Evolutionary conservation across 2,888 invertebrate species (phyloP).

Genomic region (Thalpophila matura): DNA sequence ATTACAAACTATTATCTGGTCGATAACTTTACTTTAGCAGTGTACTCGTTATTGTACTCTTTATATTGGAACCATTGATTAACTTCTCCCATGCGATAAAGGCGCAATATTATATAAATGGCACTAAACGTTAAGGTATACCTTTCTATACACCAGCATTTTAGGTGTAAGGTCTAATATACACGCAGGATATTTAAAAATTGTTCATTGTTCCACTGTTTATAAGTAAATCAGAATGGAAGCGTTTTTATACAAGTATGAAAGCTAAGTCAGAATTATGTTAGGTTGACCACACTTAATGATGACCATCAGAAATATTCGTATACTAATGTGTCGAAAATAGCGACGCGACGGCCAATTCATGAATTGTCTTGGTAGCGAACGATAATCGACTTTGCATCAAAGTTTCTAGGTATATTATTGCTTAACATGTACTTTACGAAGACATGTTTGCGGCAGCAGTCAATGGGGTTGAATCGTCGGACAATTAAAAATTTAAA

Average conservation of each 20-base stretch:
- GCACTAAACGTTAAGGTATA: background rate
- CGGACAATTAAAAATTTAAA: too few species aligned
- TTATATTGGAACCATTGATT: constrained; percentile 16
- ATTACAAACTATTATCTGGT: background rate
- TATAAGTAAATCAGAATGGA: background rate
- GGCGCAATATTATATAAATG: constrained; percentile 12
- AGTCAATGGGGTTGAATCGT: too few species aligned
- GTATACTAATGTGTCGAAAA: background rate
- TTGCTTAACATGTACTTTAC: constrained; percentile 7
- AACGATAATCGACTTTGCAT: constrained; percentile 2
- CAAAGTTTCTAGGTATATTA: background rate
- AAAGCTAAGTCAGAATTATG: background rate
- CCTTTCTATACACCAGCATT: background rate
- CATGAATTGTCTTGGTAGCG: background rate
- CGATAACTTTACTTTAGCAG: constrained; percentile 1
- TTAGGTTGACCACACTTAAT: background rate
- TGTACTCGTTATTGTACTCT: constrained; percentile 26
- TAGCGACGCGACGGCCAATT: background rate
- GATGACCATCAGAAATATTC: constrained; percentile 7
- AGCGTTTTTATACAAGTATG: constrained; percentile 13
- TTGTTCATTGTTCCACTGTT: background rate
- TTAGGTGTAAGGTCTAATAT: background rate
- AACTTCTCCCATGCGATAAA: background rate
- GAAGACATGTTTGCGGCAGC: too few species aligned
- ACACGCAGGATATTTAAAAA: background rate